These are phyloP conservation scores for Drosophila baimaii DNA, from an alignment of 1,140 invertebrate genomes.

Conservation along the genomic window DNA sequence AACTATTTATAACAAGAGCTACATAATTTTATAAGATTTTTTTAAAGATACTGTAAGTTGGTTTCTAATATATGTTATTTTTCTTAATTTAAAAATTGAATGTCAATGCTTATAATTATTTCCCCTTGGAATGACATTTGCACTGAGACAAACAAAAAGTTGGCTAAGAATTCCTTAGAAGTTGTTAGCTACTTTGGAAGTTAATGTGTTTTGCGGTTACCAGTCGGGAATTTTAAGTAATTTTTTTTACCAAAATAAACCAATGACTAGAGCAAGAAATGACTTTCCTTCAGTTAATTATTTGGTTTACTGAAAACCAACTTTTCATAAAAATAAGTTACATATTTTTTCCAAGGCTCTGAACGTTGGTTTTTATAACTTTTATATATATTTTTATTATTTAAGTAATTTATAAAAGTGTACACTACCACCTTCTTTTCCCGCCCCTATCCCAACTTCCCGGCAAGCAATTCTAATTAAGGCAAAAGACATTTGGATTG, in stretches of 20 bases:
- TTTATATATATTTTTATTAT: background rate
- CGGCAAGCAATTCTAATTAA: conserved; percentile 78
- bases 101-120: conserved; percentile 79
- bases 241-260: no score
- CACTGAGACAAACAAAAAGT: conserved; percentile 5
- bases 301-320: no score
- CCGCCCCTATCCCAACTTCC: background rate
- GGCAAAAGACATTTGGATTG: conserved; percentile 81
- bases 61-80: no score
- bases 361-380: background rate
- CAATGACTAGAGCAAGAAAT: no score
- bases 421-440: background rate
- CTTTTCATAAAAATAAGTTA: background rate
- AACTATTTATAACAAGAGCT: background rate
- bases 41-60: background rate
- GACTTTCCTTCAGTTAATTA: no score
- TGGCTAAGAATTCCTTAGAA: no score
- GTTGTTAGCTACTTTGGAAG: background rate
- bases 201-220: no score
- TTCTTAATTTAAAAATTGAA: no score
- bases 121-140: conserved; percentile 51
- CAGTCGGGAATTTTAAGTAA: background rate
- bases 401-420: conserved; percentile 1
- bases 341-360: background rate
- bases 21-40: no score